Evolutionary conservation across 2,797 vertebrate genomes (phyloP).

Genomic region (Mergus octosetaceus): DNA sequence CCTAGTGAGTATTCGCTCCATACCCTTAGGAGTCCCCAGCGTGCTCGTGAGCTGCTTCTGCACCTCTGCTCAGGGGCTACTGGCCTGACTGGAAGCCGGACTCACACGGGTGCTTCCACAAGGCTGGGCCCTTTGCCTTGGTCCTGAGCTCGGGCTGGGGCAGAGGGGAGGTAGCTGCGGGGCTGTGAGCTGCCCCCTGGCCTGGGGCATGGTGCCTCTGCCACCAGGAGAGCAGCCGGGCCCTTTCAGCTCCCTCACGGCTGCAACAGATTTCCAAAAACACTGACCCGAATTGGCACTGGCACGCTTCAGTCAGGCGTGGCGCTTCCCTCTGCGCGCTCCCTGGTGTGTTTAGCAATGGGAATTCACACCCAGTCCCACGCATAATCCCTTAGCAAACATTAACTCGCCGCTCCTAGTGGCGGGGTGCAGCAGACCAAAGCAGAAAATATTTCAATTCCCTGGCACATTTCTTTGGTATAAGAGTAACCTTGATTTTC

Average conservation of each 20-base stretch:
- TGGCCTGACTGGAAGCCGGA: background rate
- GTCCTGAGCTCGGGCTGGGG: background rate
- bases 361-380: background rate
- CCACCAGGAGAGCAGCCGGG: too few species aligned
- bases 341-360: background rate
- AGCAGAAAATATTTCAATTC: background rate
- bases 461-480: background rate
- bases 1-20: background rate
- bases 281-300: background rate
- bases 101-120: accelerated
- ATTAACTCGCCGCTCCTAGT: background rate
- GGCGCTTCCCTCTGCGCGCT: background rate
- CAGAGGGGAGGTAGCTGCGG: background rate
- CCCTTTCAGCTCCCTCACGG: background rate
- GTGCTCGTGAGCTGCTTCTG: background rate
- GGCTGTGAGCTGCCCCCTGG: too few species aligned
- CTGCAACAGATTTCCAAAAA: background rate
- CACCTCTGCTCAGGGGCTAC: background rate
- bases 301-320: background rate
- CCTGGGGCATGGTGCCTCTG: too few species aligned
- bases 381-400: background rate
- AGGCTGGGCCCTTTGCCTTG: background rate
- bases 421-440: background rate
- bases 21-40: background rate
- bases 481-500: background rate